Base-by-base conservation (phyloP, 1,140 invertebrate species). In the Cepaea nemoralis region DNA sequence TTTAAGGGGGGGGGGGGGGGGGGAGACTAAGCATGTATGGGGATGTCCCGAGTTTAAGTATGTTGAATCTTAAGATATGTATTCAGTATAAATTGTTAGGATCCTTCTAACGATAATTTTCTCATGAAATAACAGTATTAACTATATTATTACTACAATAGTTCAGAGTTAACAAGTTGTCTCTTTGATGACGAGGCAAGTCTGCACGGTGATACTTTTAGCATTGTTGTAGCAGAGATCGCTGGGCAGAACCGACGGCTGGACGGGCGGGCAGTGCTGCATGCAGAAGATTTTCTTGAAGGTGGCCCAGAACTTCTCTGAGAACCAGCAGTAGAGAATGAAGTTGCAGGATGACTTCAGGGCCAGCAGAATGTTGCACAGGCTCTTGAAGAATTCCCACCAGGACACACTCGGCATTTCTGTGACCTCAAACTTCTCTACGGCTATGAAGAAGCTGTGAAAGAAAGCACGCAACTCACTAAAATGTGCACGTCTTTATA, bases 241-340 rank as follows among this genome's bases (percentile, higher is more conserved):
- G 70, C 78, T 67, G 35, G 76, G 67, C 45, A 70, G 55, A 0
- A 80, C 75, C 10, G 77, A 50, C 2, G 31, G 27, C 55, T 81
- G 77, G 10, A 82, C 81, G 1, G 82, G 77, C 31, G 85, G 45
- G 78, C 88, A 89, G 69, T 84, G 70, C 31, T 83, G 76, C 31
- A 85, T 79, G 75, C 93, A 94, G 88, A 95, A 95, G 12, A 95
- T 93, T 55, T 93, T 63, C 27, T 63, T 63, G 59, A 63, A 63
- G 33, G 59, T 63, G 8, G 93, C 93, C 79, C 95, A 93, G 91
- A 95, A 96, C 85, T 95, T 95, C 89, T 95, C 94, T 84, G 94
- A 95, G 86, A 96, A 93, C 82, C 94, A 94, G 88, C 95, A 95
- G 90, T 96, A 96, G 40, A 96, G 90, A 70, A 96, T 92, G 27